Base-by-base conservation (phyloP, 2,797 vertebrate genomes). In the Hemibagrus guttatus region DNA sequence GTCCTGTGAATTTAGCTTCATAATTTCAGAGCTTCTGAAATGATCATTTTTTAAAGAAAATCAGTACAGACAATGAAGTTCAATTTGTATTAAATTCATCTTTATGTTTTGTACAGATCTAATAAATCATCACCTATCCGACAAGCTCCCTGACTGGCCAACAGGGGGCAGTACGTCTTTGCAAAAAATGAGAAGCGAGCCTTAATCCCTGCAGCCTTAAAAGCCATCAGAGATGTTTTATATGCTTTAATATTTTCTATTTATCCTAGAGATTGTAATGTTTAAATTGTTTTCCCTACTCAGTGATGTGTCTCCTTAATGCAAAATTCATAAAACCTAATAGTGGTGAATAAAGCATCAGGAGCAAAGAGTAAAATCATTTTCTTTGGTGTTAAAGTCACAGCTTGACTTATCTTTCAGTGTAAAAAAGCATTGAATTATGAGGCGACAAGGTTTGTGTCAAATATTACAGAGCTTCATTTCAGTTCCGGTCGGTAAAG, bases 111-210 rank as follows among this genome's bases (percentile, higher is more conserved):
- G 5, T 52, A 68, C 81, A 66, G n/a, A 54, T 21, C 46, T 17
- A 66, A 68, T 31, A 68, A 52, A 31, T 63, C 6, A 26, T 46
- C 12, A 23, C 6, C 46, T 12, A 54, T 46, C 56, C 61, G 39
- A 59, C n/a, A 74, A 84, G 46, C 35, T 7, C 39, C 39, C 35
- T 42, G 28, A 64, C 11, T 35, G 58, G 72, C 82, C 91, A 90
- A 88, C 84, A 92, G 91, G 90, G 91, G 91, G 91, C 91, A 92
- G 90, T 92, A 85, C 79, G 86, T 84, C 69, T 85, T 90, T 85
- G 74, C 85, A 74, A 83, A 90, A 74, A 74, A 21, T 71, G 56
- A 35, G 66, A 35, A 63, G 23, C 54, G 54, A 84, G 76, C 39
- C 83, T 87, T 83, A 49, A 26, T 86, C 88, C 85, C 84, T 84